These are phyloP conservation scores for Spisula subtruncata DNA, from an alignment of 2,888 invertebrate species.

Conservation along the genomic window DNA sequence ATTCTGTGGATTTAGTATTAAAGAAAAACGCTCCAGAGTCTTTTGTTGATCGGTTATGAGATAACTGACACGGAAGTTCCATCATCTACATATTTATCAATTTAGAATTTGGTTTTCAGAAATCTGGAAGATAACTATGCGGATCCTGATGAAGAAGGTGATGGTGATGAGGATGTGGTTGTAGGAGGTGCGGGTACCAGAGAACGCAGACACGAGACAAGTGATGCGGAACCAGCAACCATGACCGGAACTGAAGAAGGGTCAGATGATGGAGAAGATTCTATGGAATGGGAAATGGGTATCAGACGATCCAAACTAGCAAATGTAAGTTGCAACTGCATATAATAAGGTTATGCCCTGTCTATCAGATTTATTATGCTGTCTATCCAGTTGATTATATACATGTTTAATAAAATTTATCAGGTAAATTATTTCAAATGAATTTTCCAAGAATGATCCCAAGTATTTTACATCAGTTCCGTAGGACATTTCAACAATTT, in stretches of 20 bases:
- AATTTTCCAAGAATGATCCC: too few species aligned
- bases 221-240: conserved; percentile 25
- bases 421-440: too few species aligned
- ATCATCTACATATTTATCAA: not conserved
- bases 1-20: too few species aligned
- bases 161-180: conserved; percentile 43
- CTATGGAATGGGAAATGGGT: conserved; percentile 66
- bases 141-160: not conserved
- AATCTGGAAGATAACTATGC: conserved; percentile 47
- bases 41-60: too few species aligned
- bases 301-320: conserved; percentile 56
- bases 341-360: too few species aligned
- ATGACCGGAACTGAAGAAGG: conserved; percentile 45
- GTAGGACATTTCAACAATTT: too few species aligned
- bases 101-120: conserved; percentile 38
- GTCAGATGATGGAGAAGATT: conserved; percentile 52
- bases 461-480: too few species aligned
- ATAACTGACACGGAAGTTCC: too few species aligned
- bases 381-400: too few species aligned
- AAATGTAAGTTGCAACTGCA: conserved; percentile 26
- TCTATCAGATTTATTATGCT: too few species aligned
- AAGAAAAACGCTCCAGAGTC: too few species aligned
- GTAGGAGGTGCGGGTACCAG: not conserved
- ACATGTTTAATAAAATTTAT: too few species aligned
- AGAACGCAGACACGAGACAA: conserved; percentile 3